phyloP scores from a whole-genome alignment of 2,113 vertebrate genomes.

The Odocoileus virginianus region DNA sequence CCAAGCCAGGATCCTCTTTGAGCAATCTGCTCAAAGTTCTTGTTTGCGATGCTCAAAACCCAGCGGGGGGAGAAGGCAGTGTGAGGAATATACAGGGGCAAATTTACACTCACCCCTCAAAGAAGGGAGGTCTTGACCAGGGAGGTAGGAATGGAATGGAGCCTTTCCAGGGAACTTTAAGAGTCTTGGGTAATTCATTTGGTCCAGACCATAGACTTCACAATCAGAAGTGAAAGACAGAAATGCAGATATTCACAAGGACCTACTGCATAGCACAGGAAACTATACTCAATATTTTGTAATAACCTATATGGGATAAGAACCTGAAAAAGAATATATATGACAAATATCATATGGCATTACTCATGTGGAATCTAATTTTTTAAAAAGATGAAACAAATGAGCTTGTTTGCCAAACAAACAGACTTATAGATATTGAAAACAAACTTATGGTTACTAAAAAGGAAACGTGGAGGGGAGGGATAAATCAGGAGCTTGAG shows the following conservation, averaged over 20 bases:
- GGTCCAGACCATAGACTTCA: not conserved
- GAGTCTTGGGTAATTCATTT: not conserved
- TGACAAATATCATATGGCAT: not conserved
- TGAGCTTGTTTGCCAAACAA: not conserved
- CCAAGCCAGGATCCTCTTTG: constrained; percentile 51
- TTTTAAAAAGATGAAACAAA: not conserved
- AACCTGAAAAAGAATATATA: not conserved
- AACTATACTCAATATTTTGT: not conserved
- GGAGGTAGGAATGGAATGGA: not conserved
- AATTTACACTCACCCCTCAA: too few relatives aligned
- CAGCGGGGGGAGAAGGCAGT: not conserved
- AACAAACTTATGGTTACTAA: not conserved
- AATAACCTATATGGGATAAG: not conserved
- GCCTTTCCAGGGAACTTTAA: not conserved
- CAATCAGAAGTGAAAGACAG: not conserved
- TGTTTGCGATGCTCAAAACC: not conserved
- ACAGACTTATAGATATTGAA: not conserved
- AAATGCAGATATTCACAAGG: not conserved
- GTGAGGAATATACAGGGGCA: not conserved
- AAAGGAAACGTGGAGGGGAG: not conserved
- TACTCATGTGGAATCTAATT: not conserved
- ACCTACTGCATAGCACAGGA: not conserved
- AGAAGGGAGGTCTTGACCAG: not conserved
- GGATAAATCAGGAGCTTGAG: not conserved
- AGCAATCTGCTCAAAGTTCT: constrained; percentile 49